Base-by-base conservation (phyloP, 35 echinoderm and acorn worm genomes). In the Patiria miniata region DNA sequence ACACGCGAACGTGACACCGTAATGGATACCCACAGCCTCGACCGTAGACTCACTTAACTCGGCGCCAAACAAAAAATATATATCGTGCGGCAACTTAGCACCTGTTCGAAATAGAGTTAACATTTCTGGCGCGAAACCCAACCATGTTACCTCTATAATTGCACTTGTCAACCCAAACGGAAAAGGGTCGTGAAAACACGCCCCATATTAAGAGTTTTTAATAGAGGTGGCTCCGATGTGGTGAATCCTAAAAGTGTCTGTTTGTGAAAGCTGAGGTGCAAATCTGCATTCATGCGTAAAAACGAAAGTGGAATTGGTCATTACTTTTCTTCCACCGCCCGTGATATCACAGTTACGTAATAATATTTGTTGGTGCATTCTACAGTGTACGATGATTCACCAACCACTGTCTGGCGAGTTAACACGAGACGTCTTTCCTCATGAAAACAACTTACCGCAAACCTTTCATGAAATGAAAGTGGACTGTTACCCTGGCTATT, bases 311-410 rank as follows among this genome's bases (percentile, higher is more conserved):
- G 65, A 73, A 26, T 26, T 60, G 19, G 2, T 73, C 65, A 36
- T 32, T 34, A 73, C 29, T 73, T 73, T 73, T 47, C 42, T 47
- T 47, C 42, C 42, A 47, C 65, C 65, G 34, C 65, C 65, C 26
- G 34, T 23, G 65, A 73, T 73, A 73, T 73, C 29, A 73, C 26
- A 34, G 15, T 73, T 73, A 73, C 65, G 65, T 73, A 73, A 73
- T 73, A 32, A 73, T 73, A 73, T 73, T 73, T 73, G 65, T 73
- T 34, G 34, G 65, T 73, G 65, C 26, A 26, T 73, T 73, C 42
- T 12, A 47, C 42, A 47, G 42, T 12, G 42, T 47, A 47, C n/a
- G n/a, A 73, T 73, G 61, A 69, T 69, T 69, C 61, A 73, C 8
- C 30, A 47, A 4, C 42, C 42, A 47, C 12, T 47, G 42, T 47